Evolutionary conservation across 2,797 vertebrate genomes (phyloP), one percentile per base, ranked within the genome.

Genomic region (Eulemur rubriventer): DNA sequence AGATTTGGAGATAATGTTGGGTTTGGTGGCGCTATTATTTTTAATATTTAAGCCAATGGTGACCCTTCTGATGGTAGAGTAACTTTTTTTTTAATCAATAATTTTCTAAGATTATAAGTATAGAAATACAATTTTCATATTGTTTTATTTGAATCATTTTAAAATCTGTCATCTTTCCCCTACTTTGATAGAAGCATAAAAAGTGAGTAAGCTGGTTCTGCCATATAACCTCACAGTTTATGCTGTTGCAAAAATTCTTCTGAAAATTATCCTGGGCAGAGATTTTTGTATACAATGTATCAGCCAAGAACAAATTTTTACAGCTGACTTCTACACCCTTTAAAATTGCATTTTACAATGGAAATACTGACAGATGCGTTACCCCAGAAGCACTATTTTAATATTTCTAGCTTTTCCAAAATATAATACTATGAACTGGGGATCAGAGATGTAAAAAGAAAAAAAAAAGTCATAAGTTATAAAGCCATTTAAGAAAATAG

Each of bases 271-370:
- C 92, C 96, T 98, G 6, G 98, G 92, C 59, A 93, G 96, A 97
- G 96, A 98, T 97, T 93, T 98, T 65, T 98, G 97, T 98, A 98
- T 97, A 98, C 97, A 98, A 97, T 86, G 91, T 97, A 92, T 97
- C 92, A 95, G 96, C 98, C 98, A 98, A 98, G 97, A 98, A 97
- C 91, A 98, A 97, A 97, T 98, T 98, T 98, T 98, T 98, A 98
- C 92, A 98, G 97, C 92, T 96, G 80, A 97, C 96, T 98, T 98
- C 97, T 97, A 98, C 98, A 97, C 89, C 95, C 90, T 87, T 96
- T 97, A 97, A 97, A 96, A 87, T 92, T 98, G 81, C 91, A 93
- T 98, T 98, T 98, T 98, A 98, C 97, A 98, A 97, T 97, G 98
- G 98, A 98, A 98, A 99, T 61, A 98, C 52, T 98, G 97, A 98